Evolutionary conservation across 2,797 vertebrate genomes (phyloP).

Genomic region (Oreochromis mossambicus): DNA sequence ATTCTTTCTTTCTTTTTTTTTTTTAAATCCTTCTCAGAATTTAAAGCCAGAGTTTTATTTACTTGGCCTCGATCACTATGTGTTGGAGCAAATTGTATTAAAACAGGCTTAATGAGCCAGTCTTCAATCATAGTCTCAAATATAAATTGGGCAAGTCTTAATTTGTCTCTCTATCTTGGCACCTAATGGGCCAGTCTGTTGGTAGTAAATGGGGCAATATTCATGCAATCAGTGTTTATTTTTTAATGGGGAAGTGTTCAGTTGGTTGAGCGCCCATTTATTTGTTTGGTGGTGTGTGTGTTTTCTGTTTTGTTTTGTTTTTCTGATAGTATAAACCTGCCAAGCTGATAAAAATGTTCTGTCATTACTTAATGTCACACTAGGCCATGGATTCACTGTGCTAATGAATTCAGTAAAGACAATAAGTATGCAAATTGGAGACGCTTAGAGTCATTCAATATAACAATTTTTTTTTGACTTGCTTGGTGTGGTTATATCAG

Average conservation of each 20-base stretch:
- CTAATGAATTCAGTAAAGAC: conserved; percentile 1
- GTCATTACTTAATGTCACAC: neutral
- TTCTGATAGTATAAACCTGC: neutral
- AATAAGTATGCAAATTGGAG: conserved; percentile 9
- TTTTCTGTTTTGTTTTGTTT: neutral
- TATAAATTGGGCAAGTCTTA: neutral
- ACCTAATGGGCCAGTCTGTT: conserved; percentile 26
- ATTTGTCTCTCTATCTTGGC: conserved; percentile 34
- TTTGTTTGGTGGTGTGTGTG: neutral
- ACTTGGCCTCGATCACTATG: neutral
- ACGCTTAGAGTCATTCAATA: neutral
- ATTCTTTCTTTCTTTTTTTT: neutral
- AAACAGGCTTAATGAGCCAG: neutral
- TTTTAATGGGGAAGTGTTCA: conserved; percentile 22
- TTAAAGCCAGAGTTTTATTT: neutral
- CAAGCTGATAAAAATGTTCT: neutral
- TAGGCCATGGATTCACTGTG: neutral
- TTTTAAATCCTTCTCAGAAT: neutral
- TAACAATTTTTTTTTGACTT: neutral
- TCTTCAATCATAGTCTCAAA: neutral
- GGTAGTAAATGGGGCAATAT: conserved; percentile 32
- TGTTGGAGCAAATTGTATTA: neutral
- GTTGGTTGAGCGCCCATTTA: conserved; percentile 14
- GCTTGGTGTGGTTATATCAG: neutral
- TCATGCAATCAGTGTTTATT: conserved; percentile 30